phyloP scores from a whole-genome alignment of 2,113 vertebrate species.

The Lasiurus borealis region DNA sequence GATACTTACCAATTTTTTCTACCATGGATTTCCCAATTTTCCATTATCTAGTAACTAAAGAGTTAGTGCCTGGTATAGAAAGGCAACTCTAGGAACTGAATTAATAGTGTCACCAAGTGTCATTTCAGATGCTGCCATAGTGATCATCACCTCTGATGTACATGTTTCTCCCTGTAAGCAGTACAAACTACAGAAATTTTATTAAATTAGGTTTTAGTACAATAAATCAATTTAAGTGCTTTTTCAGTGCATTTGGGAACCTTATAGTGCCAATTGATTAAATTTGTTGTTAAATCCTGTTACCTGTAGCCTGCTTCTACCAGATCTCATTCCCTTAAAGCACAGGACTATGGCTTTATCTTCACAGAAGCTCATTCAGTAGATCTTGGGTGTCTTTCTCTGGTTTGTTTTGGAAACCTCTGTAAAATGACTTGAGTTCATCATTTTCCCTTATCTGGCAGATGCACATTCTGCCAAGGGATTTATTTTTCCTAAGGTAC shows the following conservation, averaged over 20 bases:
- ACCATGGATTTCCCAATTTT: not conserved
- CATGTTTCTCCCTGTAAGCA: not conserved
- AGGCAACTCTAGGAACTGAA: not conserved
- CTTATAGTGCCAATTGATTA: not conserved
- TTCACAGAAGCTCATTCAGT: not conserved
- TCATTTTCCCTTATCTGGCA: constrained; percentile 41
- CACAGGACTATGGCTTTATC: not conserved
- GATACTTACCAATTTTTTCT: not conserved
- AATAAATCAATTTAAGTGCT: not conserved
- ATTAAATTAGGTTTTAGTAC: not conserved
- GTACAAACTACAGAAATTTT: not conserved
- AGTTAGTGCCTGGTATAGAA: no score
- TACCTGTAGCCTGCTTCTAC: not conserved
- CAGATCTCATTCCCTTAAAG: not conserved
- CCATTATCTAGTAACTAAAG: not conserved
- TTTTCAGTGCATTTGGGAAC: not conserved
- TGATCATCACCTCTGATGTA: not conserved
- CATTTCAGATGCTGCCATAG: not conserved
- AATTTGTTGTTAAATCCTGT: not conserved
- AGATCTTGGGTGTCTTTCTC: not conserved
- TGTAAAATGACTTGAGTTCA: constrained; percentile 28
- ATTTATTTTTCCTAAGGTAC: constrained; percentile 45
- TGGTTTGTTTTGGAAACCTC: constrained; percentile 53
- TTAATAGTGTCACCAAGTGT: no score
- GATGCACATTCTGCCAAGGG: constrained; percentile 8